Evolutionary conservation across 2,797 vertebrate species (phyloP), one percentile per base, ranked within the genome.

Genomic region (Phrynocephalus vlangalii): DNA sequence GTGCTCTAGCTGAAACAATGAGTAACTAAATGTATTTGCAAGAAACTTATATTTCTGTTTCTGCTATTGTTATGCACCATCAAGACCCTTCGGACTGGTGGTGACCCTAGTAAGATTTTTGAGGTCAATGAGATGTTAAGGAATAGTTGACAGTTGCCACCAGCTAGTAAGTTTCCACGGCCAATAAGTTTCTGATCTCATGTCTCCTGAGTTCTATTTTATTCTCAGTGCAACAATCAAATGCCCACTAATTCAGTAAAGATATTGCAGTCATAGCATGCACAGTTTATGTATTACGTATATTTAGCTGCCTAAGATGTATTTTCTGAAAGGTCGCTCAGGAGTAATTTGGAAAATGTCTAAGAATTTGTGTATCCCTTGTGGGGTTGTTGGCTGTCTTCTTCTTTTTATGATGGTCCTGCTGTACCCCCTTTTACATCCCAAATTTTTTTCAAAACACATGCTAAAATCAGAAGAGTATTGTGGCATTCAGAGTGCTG

Each of bases 281-380:
- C 13, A 82, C 84, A 56, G 60, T 93, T 91, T 94, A 90, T 90
- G 86, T 10, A 70, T 80, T 89, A 52, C 86, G 71, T 91, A 90
- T 86, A 87, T 92, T 94, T 90, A 82, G 56, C n/a, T 89, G 81
- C 83, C 87, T 91, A 88, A 93, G 3, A 60, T 91, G 30, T 90
- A 90, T 82, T 90, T 89, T 91, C 92, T 92, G 88, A 76, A 89
- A 84, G 13, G 33, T 6, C 20, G 44, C 33, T 72, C 48, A n/a
- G n/a, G n/a, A 84, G 5, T 26, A 66, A 76, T 33, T 75, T 76
- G 44, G 28, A 44, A 26, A 18, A 18, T 70, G 48, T 71, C n/a
- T 22, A 84, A 75, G 22, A 6, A 13, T 6, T 38, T 81, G 33
- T 48, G 18, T 48, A 72, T 72, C 18, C 9, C 48, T 15, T 72